phyloP scores from a whole-genome alignment of 2,888 invertebrate genomes.

The Apodemia zela region DNA sequence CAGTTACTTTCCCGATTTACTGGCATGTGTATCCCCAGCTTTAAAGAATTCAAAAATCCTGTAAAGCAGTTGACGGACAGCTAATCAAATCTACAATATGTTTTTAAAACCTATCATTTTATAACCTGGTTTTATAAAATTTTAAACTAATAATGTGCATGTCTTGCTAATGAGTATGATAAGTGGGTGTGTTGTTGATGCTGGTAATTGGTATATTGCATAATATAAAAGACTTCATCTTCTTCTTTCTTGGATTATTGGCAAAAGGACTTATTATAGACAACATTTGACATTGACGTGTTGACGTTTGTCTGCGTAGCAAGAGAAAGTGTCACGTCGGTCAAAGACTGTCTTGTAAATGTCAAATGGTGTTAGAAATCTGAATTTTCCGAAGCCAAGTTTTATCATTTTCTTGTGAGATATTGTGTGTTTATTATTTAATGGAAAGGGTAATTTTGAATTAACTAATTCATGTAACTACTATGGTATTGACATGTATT shows the following conservation, averaged over 20 bases:
- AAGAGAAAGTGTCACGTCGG: conserved; percentile 79
- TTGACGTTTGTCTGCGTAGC: conserved; percentile 75
- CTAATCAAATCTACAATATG: too few species aligned
- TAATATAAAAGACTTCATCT: neutral
- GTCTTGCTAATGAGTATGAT: neutral
- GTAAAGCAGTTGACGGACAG: too few species aligned
- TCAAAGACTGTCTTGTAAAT: conserved; percentile 53
- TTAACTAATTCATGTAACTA: neutral
- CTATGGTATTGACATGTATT: neutral
- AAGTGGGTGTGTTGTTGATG: neutral
- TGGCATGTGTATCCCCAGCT: too few species aligned
- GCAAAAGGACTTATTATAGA: neutral
- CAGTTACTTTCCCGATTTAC: too few species aligned
- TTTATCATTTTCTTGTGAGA: conserved; percentile 7
- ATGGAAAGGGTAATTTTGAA: conserved; percentile 13
- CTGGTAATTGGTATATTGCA: neutral
- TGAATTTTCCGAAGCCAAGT: conserved; percentile 14
- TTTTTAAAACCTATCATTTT: too few species aligned
- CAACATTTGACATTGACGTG: conserved; percentile 33
- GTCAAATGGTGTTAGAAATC: conserved; percentile 22
- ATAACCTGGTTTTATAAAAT: too few species aligned
- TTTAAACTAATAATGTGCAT: too few species aligned
- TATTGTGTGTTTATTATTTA: conserved; percentile 13
- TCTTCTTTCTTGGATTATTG: too few species aligned
- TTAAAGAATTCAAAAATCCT: too few species aligned